Evolutionary conservation across 2,888 invertebrate species (phyloP).

Genomic region (Pachymerium ferrugineum): DNA sequence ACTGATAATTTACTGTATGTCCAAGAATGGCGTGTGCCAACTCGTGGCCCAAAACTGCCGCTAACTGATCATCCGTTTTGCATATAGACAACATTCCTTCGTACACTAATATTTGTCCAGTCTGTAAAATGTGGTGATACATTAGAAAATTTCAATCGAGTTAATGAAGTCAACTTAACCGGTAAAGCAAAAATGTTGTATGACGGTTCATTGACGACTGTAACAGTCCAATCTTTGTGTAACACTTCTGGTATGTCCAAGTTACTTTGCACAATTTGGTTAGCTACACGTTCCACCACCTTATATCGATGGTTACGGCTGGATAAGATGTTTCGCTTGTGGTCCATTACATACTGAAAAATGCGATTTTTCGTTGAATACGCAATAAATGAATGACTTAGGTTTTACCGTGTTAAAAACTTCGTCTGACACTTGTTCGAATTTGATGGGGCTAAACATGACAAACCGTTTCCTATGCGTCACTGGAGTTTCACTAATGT

Average conservation of each 20-base stretch:
- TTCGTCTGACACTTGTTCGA: not conserved
- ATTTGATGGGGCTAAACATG: conserved; percentile 45
- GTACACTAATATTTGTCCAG: conserved; percentile 57
- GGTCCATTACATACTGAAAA: not conserved
- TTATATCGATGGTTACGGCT: conserved; percentile 46
- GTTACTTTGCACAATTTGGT: conserved; percentile 50
- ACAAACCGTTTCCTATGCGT: conserved; percentile 53
- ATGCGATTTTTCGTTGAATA: no score
- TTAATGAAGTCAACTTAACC: conserved; percentile 41
- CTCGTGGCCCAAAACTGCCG: conserved; percentile 56
- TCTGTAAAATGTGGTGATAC: conserved; percentile 47
- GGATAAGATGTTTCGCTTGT: not conserved
- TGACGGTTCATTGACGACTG: conserved; percentile 48
- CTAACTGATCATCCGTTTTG: conserved; percentile 54
- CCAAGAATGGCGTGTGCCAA: conserved; percentile 56
- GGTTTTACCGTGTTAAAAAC: not conserved
- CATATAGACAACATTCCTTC: conserved; percentile 53
- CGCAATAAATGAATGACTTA: no score
- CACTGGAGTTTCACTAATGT: conserved; percentile 53
- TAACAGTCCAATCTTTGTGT: conserved; percentile 51
- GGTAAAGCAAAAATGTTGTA: conserved; percentile 56
- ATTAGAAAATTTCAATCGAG: not conserved
- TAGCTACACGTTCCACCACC: conserved; percentile 47
- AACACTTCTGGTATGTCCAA: conserved; percentile 49
- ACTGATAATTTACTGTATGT: conserved; percentile 50